A percentile compares a stretch with the other conserved stretches of the same genome.
Evolutionary conservation across 2,888 invertebrate genomes (phyloP).

Genomic region (Orchestes rusci): DNA sequence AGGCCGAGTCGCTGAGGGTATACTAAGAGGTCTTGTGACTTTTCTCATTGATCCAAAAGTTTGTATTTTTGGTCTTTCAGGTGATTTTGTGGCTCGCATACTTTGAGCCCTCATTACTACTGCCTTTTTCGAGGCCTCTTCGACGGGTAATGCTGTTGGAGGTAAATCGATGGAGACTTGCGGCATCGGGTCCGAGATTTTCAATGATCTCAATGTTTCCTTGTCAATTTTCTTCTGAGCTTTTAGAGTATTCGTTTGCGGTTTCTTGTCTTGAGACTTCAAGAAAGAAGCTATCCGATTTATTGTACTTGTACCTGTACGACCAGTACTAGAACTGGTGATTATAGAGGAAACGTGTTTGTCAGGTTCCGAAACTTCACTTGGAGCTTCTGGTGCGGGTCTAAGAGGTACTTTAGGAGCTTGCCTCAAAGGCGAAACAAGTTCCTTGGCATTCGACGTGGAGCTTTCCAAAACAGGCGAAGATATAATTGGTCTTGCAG

Average conservation of each 20-base stretch:
- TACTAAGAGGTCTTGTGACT: conserved; percentile 66
- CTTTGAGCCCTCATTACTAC: conserved; percentile 75
- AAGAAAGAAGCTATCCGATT: conserved; percentile 71
- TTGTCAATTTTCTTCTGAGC: conserved; percentile 62
- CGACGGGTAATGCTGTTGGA: conserved; percentile 54
- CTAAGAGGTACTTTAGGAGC: conserved; percentile 55
- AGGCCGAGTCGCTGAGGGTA: conserved; percentile 59
- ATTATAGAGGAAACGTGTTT: background rate
- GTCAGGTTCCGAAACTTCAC: background rate
- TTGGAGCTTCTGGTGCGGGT: conserved; percentile 52
- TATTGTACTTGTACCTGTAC: conserved; percentile 47
- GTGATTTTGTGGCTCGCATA: conserved; percentile 56
- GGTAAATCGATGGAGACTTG: conserved; percentile 59
- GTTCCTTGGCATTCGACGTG: conserved; percentile 69
- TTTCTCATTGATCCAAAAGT: conserved; percentile 81
- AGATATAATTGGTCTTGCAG: conserved; percentile 69
- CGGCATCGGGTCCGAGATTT: conserved; percentile 78
- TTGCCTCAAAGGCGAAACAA: conserved; percentile 56
- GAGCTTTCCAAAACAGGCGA: conserved; percentile 76
- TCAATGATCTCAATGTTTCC: conserved; percentile 62
- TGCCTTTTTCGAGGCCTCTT: conserved; percentile 47
- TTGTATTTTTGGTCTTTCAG: conserved; percentile 54
- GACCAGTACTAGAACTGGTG: background rate
- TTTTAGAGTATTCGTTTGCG: conserved; percentile 53
- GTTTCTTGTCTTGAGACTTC: conserved; percentile 53